Percentiles rank a stretch among this genome's conserved stretches.
phyloP scores from a whole-genome alignment of 2,113 vertebrate genomes.

The Bos indicus region DNA sequence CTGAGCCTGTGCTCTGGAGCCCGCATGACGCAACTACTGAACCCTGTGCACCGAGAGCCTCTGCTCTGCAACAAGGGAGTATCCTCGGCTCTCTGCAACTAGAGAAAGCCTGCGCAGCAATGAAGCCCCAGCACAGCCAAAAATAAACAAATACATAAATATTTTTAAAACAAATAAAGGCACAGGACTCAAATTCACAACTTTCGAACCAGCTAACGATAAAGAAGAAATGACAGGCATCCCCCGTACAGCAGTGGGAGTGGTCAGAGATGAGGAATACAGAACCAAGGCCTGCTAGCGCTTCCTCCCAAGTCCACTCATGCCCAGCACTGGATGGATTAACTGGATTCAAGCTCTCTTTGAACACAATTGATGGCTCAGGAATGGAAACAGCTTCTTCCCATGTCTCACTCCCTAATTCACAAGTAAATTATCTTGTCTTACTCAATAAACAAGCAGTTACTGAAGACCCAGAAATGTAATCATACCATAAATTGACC shows the following conservation, averaged over 20 bases:
- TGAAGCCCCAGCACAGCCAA: neutral
- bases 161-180: neutral
- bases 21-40: neutral
- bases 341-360: neutral
- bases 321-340: neutral
- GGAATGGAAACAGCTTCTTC: neutral
- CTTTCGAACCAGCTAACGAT: neutral
- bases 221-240: neutral
- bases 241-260: neutral
- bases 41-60: neutral
- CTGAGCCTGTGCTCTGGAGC: neutral
- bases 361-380: neutral
- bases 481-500: neutral
- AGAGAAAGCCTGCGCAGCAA: neutral
- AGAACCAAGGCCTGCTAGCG: neutral
- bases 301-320: neutral
- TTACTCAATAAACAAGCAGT: neutral
- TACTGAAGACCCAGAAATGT: neutral
- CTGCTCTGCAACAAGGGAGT: neutral
- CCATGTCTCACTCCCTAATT: neutral
- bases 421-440: neutral
- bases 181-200: neutral
- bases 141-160: neutral
- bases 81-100: neutral
- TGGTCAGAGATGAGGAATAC: neutral